These are phyloP conservation scores for Beris chalybata DNA, from an alignment of 2,888 invertebrate species.

Conservation along the genomic window DNA sequence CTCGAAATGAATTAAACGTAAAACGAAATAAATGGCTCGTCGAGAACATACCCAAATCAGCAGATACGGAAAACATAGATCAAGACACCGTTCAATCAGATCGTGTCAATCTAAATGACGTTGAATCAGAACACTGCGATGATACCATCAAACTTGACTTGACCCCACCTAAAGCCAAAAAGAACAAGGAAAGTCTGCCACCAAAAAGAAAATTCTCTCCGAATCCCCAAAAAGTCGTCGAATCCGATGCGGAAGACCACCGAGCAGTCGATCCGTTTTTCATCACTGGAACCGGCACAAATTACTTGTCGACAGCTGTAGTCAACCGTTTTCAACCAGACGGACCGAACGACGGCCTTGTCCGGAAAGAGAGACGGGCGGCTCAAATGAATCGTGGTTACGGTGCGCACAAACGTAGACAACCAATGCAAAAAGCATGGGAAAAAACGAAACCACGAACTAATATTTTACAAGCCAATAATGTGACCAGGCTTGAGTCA, in stretches of 20 bases:
- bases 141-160: slow-evolving; percentile 12
- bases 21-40: slow-evolving; percentile 49
- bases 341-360: slow-evolving; percentile 32
- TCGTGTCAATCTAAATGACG: neutral
- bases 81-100: neutral
- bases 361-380: slow-evolving; percentile 38
- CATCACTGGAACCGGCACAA: slow-evolving; percentile 51
- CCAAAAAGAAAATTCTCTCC: neutral
- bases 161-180: neutral
- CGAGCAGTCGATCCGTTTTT: slow-evolving; percentile 50
- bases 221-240: neutral
- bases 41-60: slow-evolving; percentile 41
- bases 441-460: slow-evolving; percentile 19
- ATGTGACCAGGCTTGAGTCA: neutral
- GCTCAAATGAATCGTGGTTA: neutral
- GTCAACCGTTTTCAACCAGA: slow-evolving; percentile 33
- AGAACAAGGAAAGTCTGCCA: neutral
- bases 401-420: neutral
- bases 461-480: slow-evolving; percentile 24
- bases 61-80: neutral
- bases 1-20: slow-evolving; percentile 38
- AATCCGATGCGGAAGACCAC: slow-evolving; percentile 28
- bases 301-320: slow-evolving; percentile 51
- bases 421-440: neutral
- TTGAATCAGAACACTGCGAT: neutral